A percentile compares a stretch with the other conserved stretches of the same genome.
Evolutionary conservation across 2,888 invertebrate genomes (phyloP).

Genomic region (Xestobium rufovillosum): DNA sequence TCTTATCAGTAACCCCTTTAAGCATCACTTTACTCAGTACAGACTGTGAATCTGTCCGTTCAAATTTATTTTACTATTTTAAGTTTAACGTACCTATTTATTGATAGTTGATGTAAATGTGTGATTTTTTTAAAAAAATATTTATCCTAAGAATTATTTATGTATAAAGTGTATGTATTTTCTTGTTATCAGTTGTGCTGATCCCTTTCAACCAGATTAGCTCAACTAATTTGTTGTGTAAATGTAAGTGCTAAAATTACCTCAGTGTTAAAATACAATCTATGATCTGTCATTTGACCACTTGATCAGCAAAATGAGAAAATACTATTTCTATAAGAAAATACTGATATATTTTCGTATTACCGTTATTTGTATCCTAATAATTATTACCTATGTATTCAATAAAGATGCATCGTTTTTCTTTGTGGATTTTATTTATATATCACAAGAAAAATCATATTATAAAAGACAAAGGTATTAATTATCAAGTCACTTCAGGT

Average conservation of each 20-base stretch:
- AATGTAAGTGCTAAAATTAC: conserved; percentile 23
- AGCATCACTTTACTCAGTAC: conserved; percentile 24
- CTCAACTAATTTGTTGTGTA: background rate
- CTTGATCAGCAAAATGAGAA: no score
- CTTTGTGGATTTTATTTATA: no score
- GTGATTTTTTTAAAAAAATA: conserved; percentile 41
- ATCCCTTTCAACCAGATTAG: conserved; percentile 9
- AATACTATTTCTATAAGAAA: no score
- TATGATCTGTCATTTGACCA: no score
- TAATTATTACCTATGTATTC: conserved; percentile 36
- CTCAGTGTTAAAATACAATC: no score
- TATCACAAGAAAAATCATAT: no score
- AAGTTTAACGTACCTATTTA: conserved; percentile 41
- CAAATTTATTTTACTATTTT: conserved; percentile 29
- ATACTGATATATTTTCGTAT: conserved; percentile 43
- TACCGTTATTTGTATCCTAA: conserved; percentile 44
- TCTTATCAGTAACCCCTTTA: conserved; percentile 14
- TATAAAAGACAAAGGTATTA: no score
- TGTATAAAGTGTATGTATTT: conserved; percentile 41
- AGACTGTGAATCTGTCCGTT: conserved; percentile 27
- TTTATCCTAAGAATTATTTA: conserved; percentile 39
- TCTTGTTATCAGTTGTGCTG: conserved; percentile 35
- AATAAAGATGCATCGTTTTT: conserved; percentile 45
- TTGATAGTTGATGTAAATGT: conserved; percentile 40
- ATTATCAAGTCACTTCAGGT: no score